Evolutionary conservation across 2,797 vertebrate genomes (phyloP).

Genomic region (Arctocebus calabarensis): DNA sequence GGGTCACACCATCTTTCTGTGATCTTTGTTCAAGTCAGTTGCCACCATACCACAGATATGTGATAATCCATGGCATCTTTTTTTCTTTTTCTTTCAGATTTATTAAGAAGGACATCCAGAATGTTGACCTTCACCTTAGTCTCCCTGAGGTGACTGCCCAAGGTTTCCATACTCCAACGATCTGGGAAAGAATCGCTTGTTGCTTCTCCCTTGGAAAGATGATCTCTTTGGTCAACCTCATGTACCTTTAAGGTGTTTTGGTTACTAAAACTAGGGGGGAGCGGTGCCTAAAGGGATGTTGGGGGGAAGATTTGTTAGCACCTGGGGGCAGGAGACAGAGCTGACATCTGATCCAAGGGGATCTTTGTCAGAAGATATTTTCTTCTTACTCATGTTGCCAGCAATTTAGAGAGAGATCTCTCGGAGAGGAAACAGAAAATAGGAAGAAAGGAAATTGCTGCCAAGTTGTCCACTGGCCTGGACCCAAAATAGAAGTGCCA

Average conservation of each 20-base stretch:
- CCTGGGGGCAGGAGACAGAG: neutral
- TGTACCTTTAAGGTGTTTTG: neutral
- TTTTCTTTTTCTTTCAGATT: neutral
- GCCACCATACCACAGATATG: too few relatives aligned
- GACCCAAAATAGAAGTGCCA: neutral
- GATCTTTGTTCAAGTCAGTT: neutral
- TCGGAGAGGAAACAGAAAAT: neutral
- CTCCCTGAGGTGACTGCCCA: neutral
- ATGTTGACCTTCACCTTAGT: neutral
- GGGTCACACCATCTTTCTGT: neutral
- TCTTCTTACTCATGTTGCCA: neutral
- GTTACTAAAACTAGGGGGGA: neutral
- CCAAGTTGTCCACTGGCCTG: neutral
- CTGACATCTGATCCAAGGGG: neutral
- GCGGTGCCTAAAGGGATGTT: accelerated
- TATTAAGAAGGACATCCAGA: neutral
- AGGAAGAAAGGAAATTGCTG: neutral
- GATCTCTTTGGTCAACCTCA: neutral
- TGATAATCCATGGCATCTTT: neutral
- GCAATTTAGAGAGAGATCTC: neutral
- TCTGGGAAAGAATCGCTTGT: neutral
- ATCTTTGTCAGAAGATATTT: neutral
- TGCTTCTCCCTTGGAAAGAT: neutral
- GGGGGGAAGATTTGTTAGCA: neutral
- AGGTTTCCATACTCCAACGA: neutral